phyloP scores from a whole-genome alignment of 2,797 vertebrate genomes.

The Aphelocoma californica region DNA sequence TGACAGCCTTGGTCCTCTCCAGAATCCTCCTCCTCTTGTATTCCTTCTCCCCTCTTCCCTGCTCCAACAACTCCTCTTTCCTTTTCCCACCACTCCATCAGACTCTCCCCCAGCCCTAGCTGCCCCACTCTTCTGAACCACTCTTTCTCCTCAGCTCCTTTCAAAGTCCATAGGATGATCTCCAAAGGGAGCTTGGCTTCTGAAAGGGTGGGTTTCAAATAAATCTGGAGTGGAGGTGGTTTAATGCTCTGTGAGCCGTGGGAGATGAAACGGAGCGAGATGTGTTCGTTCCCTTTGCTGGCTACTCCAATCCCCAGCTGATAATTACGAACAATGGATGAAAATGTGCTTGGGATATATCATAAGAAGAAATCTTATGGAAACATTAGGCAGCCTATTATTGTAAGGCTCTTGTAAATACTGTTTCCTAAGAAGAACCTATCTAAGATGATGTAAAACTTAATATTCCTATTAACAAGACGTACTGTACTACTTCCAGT shows the following conservation, averaged over 20 bases:
- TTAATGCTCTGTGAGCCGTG: background rate
- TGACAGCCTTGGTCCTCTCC: background rate
- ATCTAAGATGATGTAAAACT: slow-evolving; percentile 54
- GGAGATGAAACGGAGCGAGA: background rate
- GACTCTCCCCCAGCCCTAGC: background rate
- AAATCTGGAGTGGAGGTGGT: background rate
- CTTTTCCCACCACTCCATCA: background rate
- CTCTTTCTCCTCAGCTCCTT: background rate
- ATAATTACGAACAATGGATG: slow-evolving; percentile 30
- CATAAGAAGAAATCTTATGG: slow-evolving; percentile 25
- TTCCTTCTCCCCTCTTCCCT: background rate
- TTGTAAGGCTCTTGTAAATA: slow-evolving; percentile 50
- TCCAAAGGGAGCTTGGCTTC: background rate
- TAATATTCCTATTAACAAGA: slow-evolving; percentile 62
- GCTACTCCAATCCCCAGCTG: background rate
- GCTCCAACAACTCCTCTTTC: background rate
- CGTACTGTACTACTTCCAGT: slow-evolving; percentile 15
- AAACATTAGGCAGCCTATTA: slow-evolving; percentile 47
- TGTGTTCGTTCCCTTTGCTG: background rate
- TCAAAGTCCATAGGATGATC: background rate
- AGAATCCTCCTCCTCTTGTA: background rate
- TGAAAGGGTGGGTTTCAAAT: background rate
- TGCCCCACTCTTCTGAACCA: background rate
- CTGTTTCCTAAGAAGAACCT: slow-evolving; percentile 36
- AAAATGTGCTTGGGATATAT: slow-evolving; percentile 47